Base-by-base conservation (phyloP, 2,888 invertebrate species). In the Pheosia gnoma region DNA sequence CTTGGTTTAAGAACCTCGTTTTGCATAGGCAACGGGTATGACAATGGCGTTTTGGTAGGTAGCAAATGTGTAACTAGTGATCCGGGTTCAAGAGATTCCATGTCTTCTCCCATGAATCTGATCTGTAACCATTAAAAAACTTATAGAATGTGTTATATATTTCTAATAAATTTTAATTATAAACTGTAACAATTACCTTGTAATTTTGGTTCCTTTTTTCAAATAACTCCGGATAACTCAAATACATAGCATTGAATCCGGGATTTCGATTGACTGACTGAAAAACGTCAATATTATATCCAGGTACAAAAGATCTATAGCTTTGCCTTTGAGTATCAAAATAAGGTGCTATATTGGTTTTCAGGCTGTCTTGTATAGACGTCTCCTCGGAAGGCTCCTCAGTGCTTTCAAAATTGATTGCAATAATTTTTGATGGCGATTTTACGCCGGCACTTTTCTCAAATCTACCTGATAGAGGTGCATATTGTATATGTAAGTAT, bases 171-270 rank as follows among this genome's bases (percentile, higher is more conserved):
- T 39, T 25, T 25, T 25, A 25, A 25, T 25, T 25, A 25, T 25
- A 25, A 25, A 25, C 25, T 25, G 9, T 8, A 9, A 9, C 7
- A 58, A 8, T 55, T 72, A 83, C 82, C 80, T 81, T 74, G 3
- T 38, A 45, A 39, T 68, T 55, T 45, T 70, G 25, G 25, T 25
- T 75, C 52, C 61, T 53, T 10, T 54, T 62, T 2, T 60, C 61
- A 11, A 59, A 38, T 59, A 67, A 6, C 61, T 75, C 55, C 47
- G 70, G 67, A 4, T 70, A 71, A 37, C 60, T 68, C 58, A 66
- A 75, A 61, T 81, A 81, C 0, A 80, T 65, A 49, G 79, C 73
- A 60, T 80, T 79, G 51, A 77, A 71, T 5, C 72, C 81, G 0
- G 77, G 75, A 49, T 65, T 77, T 43, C 74, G 72, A 39, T 70